These are phyloP conservation scores for Sclerurus mexicanus DNA, from an alignment of 2,113 vertebrate genomes.

Conservation along the genomic window DNA sequence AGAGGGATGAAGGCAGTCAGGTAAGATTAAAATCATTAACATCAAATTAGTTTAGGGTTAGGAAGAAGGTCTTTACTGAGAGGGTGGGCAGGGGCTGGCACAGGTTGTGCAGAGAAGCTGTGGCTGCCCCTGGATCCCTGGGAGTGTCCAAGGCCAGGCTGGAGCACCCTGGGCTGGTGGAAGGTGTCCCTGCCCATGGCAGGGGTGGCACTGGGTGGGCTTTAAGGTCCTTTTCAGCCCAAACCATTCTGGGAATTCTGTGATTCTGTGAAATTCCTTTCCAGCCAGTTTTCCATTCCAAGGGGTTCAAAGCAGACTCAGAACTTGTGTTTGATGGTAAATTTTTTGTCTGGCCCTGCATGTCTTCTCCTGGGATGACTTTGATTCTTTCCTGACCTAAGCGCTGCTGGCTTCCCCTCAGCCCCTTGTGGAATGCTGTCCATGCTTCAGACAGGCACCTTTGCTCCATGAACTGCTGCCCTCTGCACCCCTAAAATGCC, in stretches of 20 bases:
- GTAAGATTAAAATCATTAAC: background rate
- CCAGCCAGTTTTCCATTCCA: background rate
- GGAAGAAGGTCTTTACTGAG: background rate
- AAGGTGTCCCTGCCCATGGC: fast-evolving
- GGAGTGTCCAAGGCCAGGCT: fast-evolving
- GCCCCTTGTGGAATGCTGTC: background rate
- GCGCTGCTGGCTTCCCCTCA: background rate
- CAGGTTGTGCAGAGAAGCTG: background rate
- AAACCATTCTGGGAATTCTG: background rate
- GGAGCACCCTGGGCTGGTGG: fast-evolving
- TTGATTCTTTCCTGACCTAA: background rate
- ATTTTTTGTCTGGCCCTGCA: background rate
- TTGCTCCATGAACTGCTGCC: background rate
- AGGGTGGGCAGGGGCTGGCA: fast-evolving
- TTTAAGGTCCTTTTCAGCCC: background rate
- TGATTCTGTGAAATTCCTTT: background rate
- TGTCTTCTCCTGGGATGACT: background rate
- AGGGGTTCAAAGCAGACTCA: background rate
- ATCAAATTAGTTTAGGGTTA: background rate
- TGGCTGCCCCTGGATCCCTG: background rate
- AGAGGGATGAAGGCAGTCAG: background rate
- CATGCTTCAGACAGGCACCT: background rate
- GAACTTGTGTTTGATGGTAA: background rate
- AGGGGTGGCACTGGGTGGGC: fast-evolving
- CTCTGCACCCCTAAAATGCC: background rate